Conservation (phyloP, 1,140 invertebrate genomes). For the Orussus abietinus region DNA sequence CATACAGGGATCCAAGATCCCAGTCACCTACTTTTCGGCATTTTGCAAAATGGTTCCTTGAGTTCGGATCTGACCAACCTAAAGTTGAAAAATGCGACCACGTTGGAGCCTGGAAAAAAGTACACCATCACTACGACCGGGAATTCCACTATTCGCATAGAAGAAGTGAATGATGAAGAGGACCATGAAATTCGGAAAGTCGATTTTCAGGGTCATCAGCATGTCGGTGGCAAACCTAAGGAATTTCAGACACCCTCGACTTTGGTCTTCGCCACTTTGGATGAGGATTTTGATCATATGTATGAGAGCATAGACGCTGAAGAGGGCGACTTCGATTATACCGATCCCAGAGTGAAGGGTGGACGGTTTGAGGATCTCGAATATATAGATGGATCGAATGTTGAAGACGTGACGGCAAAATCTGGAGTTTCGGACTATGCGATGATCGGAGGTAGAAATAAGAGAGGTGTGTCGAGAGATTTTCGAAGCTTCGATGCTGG, state of each 20-base stretch:
- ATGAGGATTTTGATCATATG: conserved; percentile 14
- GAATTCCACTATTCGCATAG: conserved; percentile 13
- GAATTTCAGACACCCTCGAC: neutral
- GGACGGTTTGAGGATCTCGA: conserved; percentile 1
- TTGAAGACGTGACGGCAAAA: neutral
- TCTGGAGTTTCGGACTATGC: neutral
- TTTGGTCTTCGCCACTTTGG: neutral
- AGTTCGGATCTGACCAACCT: no score
- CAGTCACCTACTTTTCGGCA: no score
- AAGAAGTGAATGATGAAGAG: neutral
- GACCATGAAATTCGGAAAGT: neutral
- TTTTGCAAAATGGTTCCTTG: neutral
- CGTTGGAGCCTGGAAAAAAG: conserved; percentile 1
- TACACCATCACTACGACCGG: conserved; percentile 8
- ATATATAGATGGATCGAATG: neutral
- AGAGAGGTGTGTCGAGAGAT: no score
- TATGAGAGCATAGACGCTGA: conserved; percentile 11
- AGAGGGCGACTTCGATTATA: conserved; percentile 12
- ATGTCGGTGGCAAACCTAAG: neutral
- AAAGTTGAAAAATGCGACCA: neutral
- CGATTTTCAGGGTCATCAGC: conserved; percentile 2
- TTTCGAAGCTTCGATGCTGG: no score
- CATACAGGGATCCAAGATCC: no score
- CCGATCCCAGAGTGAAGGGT: conserved; percentile 5
- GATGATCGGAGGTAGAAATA: neutral